phyloP scores from a whole-genome alignment of 2,797 vertebrate species.

The Sitta carolinensis region DNA sequence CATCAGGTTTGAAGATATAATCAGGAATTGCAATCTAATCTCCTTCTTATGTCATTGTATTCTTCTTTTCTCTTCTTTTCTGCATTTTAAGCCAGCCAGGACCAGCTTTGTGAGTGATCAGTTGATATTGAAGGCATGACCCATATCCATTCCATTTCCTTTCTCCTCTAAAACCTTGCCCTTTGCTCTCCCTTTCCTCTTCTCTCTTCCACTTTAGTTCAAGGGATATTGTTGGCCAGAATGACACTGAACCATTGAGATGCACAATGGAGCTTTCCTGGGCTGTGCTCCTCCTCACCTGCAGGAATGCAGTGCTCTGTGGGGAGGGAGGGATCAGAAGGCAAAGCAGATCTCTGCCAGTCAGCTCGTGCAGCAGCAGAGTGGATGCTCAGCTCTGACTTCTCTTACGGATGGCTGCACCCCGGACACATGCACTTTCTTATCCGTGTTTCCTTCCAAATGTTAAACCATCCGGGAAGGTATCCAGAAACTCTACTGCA shows the following conservation, averaged over 20 bases:
- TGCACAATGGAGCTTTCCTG: neutral
- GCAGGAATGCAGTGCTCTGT: neutral
- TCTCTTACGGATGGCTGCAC: neutral
- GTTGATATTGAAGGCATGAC: neutral
- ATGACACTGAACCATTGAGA: neutral
- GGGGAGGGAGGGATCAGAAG: neutral
- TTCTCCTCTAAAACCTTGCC: neutral
- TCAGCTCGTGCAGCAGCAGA: neutral
- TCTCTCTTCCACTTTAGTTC: neutral
- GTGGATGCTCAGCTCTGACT: neutral
- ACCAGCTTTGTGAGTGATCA: neutral
- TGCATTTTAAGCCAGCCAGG: neutral
- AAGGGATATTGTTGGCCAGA: neutral
- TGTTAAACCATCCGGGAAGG: conserved; percentile 30
- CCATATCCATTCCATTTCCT: neutral
- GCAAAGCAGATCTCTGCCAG: neutral
- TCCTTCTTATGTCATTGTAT: neutral
- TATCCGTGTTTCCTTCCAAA: neutral
- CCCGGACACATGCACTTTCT: neutral
- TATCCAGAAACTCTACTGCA: neutral
- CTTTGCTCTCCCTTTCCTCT: neutral
- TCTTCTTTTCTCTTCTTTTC: neutral
- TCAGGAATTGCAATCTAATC: neutral
- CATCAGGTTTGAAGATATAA: neutral
- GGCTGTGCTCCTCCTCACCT: neutral